These are phyloP conservation scores for Carollia perspicillata DNA, from an alignment of 2,113 vertebrate genomes.

Conservation along the genomic window DNA sequence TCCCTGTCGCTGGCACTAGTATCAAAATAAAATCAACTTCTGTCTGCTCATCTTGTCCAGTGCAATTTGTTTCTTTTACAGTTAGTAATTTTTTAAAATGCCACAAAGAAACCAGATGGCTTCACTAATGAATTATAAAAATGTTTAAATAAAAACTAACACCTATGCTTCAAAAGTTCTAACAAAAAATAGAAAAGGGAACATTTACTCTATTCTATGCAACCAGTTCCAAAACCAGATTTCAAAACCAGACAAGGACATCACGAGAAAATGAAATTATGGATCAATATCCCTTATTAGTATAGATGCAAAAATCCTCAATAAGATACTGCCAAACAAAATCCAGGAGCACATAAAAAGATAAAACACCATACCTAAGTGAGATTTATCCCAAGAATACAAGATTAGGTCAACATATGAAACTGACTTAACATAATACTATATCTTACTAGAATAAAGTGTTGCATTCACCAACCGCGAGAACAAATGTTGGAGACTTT, in stretches of 20 bases:
- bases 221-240: not conserved
- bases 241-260: not conserved
- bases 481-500: no score
- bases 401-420: not conserved
- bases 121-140: not conserved
- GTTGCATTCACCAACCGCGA: no score
- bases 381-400: not conserved
- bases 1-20: not conserved
- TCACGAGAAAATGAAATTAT: not conserved
- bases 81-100: not conserved
- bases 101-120: not conserved
- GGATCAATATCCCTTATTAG: not conserved
- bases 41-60: not conserved
- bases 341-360: not conserved
- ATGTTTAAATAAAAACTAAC: not conserved
- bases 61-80: not conserved
- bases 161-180: not conserved
- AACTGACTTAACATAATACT: not conserved
- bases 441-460: not conserved
- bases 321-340: not conserved
- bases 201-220: not conserved
- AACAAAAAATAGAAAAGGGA: not conserved
- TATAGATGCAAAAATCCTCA: not conserved
- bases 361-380: not conserved
- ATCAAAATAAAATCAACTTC: not conserved